These are phyloP conservation scores for Dryobota labecula DNA, from an alignment of 2,888 invertebrate genomes.

Conservation along the genomic window DNA sequence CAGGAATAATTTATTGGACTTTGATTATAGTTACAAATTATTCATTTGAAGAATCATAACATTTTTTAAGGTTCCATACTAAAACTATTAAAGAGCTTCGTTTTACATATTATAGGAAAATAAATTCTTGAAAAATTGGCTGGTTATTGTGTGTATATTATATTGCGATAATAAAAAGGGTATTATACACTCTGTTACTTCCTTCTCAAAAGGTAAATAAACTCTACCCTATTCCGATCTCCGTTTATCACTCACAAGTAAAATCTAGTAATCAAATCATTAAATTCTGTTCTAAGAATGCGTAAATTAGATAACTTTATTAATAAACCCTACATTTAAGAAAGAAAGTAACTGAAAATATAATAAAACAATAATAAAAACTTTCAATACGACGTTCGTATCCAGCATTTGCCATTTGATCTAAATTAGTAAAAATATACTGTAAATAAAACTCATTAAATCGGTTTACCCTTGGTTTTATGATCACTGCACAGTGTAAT, in stretches of 20 bases:
- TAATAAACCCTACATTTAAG: constrained; percentile 10
- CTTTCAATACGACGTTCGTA: background rate
- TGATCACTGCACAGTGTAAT: background rate
- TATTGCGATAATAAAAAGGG: too few relatives aligned
- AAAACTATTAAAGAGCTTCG: too few relatives aligned
- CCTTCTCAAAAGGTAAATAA: too few relatives aligned
- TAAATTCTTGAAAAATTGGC: too few relatives aligned
- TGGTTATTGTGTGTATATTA: too few relatives aligned
- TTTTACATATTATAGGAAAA: too few relatives aligned
- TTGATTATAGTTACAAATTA: too few relatives aligned
- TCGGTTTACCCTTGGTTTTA: background rate
- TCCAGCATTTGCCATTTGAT: background rate
- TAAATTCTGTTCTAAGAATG: constrained; percentile 1
- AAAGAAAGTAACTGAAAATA: constrained; percentile 37
- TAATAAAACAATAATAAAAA: constrained; percentile 7
- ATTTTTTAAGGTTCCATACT: too few relatives aligned
- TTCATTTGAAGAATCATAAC: too few relatives aligned
- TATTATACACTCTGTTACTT: too few relatives aligned
- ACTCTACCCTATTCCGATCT: too few relatives aligned
- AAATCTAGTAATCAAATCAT: constrained; percentile 17
- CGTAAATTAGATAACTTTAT: background rate
- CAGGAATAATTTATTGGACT: too few relatives aligned
- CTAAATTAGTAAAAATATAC: background rate
- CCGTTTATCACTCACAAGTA: constrained; percentile 1
- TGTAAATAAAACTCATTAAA: background rate